Evolutionary conservation across 2,113 vertebrate species (phyloP), one percentile per base, ranked within the genome.

Genomic region (Martes martes): DNA sequence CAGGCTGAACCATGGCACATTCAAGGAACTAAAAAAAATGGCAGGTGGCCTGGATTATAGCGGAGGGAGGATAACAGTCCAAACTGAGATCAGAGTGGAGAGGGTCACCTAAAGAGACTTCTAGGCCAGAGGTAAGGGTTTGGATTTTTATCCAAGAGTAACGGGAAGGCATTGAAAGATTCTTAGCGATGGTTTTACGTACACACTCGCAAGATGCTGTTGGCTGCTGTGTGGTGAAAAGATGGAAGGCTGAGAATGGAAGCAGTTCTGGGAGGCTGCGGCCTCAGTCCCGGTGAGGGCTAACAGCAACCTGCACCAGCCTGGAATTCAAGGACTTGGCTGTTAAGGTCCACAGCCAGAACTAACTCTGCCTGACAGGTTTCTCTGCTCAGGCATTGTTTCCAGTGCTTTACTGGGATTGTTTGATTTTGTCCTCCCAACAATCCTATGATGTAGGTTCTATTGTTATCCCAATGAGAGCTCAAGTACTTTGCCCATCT

Each of bases 121-220:
- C 6, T 6, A 73, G 26, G 45, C 55, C 84, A 89, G 84, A 74
- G 45, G 6, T 47, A 47, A 87, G 50, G 33, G 39, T 63, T 74
- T 83, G n/a, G 59, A 31, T 39, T 86, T 76, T 47, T 93, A 61
- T 71, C 63, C 24, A 28, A 39, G 52, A 24, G 4, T 69, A 74
- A 69, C 39, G 74, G 81, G 39, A 95, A 95, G 45, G n/a, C 50
- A 39, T 4, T 36, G 57, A 36, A 95, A 85, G 63, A 74, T 45
- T 85, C 65, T 76, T 97, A 84, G 45, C 16, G 0, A 16, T 71
- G 10, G 31, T 42, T 65, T 65, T 67, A 88, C 67, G 65, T 74
- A 57, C 45, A 55, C 36, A 11, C n/a, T 84, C 31, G 15, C 67
- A 80, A 74, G 50, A 36, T 50, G 45, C 13, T 36, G 39, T 76